Base-by-base conservation (phyloP, 2,797 vertebrate genomes). In the Oreochromis mossambicus region DNA sequence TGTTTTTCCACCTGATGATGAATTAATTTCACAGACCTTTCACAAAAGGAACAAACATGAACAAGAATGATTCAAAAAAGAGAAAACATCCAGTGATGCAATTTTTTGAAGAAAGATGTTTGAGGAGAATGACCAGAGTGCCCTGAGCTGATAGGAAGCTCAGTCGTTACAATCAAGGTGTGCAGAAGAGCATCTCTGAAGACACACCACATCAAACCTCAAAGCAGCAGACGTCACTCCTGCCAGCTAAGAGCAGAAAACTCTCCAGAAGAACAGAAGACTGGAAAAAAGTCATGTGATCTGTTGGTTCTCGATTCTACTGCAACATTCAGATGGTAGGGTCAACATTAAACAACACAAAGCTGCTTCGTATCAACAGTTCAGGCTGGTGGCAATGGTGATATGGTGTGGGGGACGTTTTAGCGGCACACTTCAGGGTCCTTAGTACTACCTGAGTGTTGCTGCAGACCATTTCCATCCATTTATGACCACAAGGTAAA, bases 381-480 rank as follows among this genome's bases (percentile, higher is more conserved):
- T 63, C 58, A 19, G 56, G 56, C 29, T 58, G 55, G 29, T 58
- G 55, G 55, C 29, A 63, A 1, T 12, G 58, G 32, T 63, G 32
- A 36, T n/a, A 34, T 36, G 10, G 58, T 12, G 58, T 12, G 32
- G 32, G 32, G 32, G 58, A 63, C 36, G 58, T 63, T 36, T 63
- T 63, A 17, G 36, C 17, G 2, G 58, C 58, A 63, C 32, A 2
- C 32, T 36, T 63, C 29, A 17, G 56, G 5, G 2, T 58, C 32
- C 17, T 36, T 61, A n/a, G 4, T n/a, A 0, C 32, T 2, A 0
- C 58, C 32, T 0, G 32, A n/a, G 58, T 36, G 32, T 36, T 63
- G 10, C 32, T 63, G 58, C 58, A n/a, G 58, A 63, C 58, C 58
- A 36, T 36, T 36, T 63, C 17, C 58, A 63, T 63, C 10, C 32